phyloP scores from a whole-genome alignment of 1,140 invertebrate genomes.

The Scaptomyza graminum region DNA sequence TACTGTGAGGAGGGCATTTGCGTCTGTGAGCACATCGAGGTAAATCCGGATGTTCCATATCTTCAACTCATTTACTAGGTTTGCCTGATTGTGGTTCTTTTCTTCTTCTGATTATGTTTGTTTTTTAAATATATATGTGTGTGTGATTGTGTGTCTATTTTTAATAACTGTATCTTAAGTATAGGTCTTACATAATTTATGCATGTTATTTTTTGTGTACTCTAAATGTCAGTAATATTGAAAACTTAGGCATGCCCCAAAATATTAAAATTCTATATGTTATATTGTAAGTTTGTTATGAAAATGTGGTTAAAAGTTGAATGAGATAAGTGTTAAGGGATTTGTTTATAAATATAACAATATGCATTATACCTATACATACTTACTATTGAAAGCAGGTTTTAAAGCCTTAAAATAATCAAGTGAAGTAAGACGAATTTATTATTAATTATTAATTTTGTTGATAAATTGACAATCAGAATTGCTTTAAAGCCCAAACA shows the following conservation, averaged over 20 bases:
- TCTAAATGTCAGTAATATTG: constrained; percentile 4
- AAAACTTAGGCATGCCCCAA: constrained; percentile 20
- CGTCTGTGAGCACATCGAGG: constrained; percentile 83
- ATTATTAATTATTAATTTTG: too few relatives aligned
- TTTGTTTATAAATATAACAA: too few relatives aligned
- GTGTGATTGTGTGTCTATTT: constrained; percentile 8
- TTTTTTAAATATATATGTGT: not conserved
- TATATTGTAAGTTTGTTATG: not conserved
- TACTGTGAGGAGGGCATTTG: constrained; percentile 83
- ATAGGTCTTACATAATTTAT: not conserved
- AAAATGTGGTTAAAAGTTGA: not conserved
- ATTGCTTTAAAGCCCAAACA: too few relatives aligned
- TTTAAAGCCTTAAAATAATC: too few relatives aligned
- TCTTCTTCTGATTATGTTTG: not conserved
- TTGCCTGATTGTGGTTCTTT: not conserved
- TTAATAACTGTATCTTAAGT: not conserved
- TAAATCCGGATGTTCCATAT: constrained; percentile 49
- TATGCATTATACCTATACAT: too few relatives aligned
- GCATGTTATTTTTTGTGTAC: constrained; percentile 14
- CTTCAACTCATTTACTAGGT: not conserved
- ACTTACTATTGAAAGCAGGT: too few relatives aligned
- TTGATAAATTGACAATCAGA: too few relatives aligned
- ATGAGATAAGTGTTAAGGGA: too few relatives aligned
- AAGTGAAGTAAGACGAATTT: too few relatives aligned
- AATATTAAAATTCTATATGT: not conserved